A percentile compares a stretch with the other conserved stretches of the same genome.
phyloP scores from a whole-genome alignment of 2,888 invertebrate genomes.

The Nephrotoma flavescens region DNA sequence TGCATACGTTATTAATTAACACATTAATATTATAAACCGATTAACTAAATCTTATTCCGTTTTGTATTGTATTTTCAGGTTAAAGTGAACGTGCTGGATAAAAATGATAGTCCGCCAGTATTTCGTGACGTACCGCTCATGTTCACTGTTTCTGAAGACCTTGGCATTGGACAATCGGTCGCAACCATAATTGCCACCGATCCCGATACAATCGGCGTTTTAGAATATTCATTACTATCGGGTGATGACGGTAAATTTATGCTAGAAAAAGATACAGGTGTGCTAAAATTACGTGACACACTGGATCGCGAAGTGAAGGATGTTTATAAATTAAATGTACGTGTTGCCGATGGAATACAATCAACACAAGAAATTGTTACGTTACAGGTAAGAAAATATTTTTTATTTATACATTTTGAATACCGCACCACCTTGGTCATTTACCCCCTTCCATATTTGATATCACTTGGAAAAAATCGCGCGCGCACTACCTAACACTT shows the following conservation, averaged over 20 bases:
- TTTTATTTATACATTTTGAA: background rate
- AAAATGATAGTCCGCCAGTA: constrained; percentile 89
- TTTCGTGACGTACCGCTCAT: constrained; percentile 60
- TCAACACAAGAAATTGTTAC: constrained; percentile 62
- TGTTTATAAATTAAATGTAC: constrained; percentile 60
- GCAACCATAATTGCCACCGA: constrained; percentile 66
- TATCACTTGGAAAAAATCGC: background rate
- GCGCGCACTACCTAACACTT: background rate
- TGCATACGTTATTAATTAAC: background rate
- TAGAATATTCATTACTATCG: constrained; percentile 57
- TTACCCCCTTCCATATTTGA: background rate
- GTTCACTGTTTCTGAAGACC: constrained; percentile 70
- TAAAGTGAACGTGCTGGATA: constrained; percentile 70
- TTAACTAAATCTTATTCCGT: background rate
- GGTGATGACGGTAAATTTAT: constrained; percentile 53
- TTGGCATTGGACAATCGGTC: constrained; percentile 65
- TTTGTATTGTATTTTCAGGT: constrained; percentile 48
- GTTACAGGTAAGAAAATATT: constrained; percentile 50
- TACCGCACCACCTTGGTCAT: background rate
- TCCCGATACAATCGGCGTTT: constrained; percentile 67
- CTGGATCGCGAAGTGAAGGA: constrained; percentile 72
- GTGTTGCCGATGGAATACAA: constrained; percentile 82
- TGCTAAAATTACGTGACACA: constrained; percentile 57
- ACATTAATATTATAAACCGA: background rate
- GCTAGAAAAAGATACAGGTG: constrained; percentile 56